Evolutionary conservation across 2,797 vertebrate genomes (phyloP).

Genomic region (Bovichtus diacanthus): DNA sequence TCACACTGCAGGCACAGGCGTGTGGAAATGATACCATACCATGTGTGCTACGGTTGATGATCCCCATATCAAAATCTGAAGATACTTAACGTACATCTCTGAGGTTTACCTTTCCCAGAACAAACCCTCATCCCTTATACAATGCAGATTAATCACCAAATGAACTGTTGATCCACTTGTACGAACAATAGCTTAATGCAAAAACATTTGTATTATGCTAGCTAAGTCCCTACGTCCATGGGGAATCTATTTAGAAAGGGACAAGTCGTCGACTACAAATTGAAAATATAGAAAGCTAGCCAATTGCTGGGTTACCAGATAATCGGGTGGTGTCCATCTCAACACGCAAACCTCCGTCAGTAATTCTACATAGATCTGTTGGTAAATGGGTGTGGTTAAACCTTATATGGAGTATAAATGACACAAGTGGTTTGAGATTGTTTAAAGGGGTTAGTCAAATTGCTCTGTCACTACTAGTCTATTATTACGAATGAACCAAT

Average conservation of each 20-base stretch:
- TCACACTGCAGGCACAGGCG: neutral
- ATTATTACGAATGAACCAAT: conserved; percentile 42
- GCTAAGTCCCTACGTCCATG: neutral
- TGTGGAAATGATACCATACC: neutral
- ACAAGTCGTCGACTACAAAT: neutral
- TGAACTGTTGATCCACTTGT: neutral
- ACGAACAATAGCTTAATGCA: no score
- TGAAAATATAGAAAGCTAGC: neutral
- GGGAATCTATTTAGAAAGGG: neutral
- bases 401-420: no score
- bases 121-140: neutral
- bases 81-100: neutral
- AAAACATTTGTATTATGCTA: neutral
- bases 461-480: conserved; percentile 14
- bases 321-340: neutral
- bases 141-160: neutral
- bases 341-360: no score
- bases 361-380: no score
- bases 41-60: neutral
- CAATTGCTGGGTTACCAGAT: neutral
- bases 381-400: no score
- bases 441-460: no score
- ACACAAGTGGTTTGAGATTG: no score
- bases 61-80: neutral
- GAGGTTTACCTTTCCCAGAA: neutral